A percentile compares a stretch with the other conserved stretches of the same genome.
These are phyloP conservation scores for Menidia menidia DNA, from an alignment of 2,797 vertebrate species.

Conservation along the genomic window DNA sequence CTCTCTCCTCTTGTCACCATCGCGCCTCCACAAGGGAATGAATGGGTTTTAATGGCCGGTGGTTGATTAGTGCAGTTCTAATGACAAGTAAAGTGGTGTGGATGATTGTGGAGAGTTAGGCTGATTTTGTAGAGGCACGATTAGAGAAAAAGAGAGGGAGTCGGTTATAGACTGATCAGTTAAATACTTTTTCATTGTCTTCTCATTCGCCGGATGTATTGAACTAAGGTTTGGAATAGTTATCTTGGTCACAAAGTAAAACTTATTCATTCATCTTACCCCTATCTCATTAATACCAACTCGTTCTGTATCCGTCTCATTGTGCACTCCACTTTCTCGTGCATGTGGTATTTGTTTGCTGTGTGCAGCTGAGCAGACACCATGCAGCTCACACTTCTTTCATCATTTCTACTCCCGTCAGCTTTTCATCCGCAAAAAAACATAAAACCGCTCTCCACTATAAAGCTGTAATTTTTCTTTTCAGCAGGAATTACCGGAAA, in stretches of 20 bases:
- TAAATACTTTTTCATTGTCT: neutral
- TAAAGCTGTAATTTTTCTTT: neutral
- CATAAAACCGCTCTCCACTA: neutral
- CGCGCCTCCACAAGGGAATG: conserved; percentile 13
- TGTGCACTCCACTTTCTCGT: conserved; percentile 27
- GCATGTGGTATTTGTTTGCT: conserved; percentile 35
- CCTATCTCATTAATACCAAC: conserved; percentile 23
- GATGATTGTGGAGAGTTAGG: conserved; percentile 31
- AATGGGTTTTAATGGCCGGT: conserved; percentile 59
- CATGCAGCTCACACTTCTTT: conserved; percentile 11
- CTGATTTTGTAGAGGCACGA: conserved; percentile 40
- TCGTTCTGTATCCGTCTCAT: conserved; percentile 36
- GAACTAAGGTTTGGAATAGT: neutral
- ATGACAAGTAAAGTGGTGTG: conserved; percentile 47
- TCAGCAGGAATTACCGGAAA: neutral
- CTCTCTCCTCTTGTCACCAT: conserved; percentile 48
- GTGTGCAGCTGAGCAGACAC: conserved; percentile 11
- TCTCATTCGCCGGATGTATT: neutral
- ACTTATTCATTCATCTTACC: conserved; percentile 14
- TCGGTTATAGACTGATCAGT: conserved; percentile 9
- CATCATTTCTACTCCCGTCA: conserved; percentile 5
- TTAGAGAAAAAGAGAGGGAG: conserved; percentile 4
- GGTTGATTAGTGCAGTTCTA: conserved; percentile 67
- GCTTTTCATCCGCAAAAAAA: neutral
- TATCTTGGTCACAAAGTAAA: neutral